Evolutionary conservation across 2,888 invertebrate genomes (phyloP).

Genomic region (Ryuthela nishihirai): DNA sequence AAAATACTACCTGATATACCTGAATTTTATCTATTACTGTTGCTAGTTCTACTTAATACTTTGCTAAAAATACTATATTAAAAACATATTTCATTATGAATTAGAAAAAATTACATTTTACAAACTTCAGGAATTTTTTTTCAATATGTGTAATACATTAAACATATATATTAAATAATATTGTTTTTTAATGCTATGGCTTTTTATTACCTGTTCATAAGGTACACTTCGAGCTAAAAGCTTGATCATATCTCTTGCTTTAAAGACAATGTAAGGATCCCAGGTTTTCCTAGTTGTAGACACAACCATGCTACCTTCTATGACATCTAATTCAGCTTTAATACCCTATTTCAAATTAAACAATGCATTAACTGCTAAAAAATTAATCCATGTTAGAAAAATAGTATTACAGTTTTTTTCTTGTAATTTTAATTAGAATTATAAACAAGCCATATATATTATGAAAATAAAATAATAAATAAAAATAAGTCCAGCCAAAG

Average conservation of each 20-base stretch:
- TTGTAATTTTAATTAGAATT: not conserved
- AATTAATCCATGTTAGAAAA: not conserved
- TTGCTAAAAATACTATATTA: too few relatives aligned
- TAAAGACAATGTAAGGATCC: conserved; percentile 96
- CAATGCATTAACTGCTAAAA: not conserved
- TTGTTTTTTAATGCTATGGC: conserved; percentile 14
- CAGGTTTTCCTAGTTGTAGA: conserved; percentile 91
- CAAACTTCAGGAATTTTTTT: too few relatives aligned
- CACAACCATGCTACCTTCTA: conserved; percentile 93
- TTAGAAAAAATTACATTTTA: too few relatives aligned
- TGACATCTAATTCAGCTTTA: conserved; percentile 81
- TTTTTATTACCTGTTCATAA: conserved; percentile 83
- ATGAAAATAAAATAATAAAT: too few relatives aligned
- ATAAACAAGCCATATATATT: not conserved
- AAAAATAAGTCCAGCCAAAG: too few relatives aligned
- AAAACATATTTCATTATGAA: too few relatives aligned
- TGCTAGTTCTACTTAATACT: too few relatives aligned
- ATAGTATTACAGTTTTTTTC: not conserved
- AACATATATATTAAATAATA: conserved; percentile 1
- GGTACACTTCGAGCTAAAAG: conserved; percentile 93
- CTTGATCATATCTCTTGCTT: conserved; percentile 94
- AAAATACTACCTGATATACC: too few relatives aligned
- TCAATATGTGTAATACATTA: too few relatives aligned
- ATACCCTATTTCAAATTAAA: conserved; percentile 55
- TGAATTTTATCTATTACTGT: too few relatives aligned